These are phyloP conservation scores for Xenotilapia longispinis DNA, from an alignment of 2,113 vertebrate species.

Conservation along the genomic window DNA sequence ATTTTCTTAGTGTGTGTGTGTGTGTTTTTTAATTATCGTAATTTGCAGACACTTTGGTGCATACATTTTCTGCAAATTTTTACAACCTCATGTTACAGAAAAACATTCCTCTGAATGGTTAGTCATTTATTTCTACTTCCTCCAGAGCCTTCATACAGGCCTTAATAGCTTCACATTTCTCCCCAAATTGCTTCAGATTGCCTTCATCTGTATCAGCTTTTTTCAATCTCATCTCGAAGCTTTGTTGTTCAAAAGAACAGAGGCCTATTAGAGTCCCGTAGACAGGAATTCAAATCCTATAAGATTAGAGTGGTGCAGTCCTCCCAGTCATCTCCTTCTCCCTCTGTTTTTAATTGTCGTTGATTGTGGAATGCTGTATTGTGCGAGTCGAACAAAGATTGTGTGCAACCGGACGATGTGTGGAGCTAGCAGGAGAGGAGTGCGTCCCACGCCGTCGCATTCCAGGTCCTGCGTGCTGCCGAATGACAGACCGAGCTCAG, in stretches of 20 bases:
- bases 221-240: neutral
- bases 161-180: constrained; percentile 32
- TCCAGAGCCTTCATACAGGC: constrained; percentile 2
- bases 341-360: neutral
- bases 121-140: constrained; percentile 19
- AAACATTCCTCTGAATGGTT: neutral
- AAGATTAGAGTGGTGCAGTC: constrained; percentile 14
- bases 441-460: neutral
- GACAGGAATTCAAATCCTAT: constrained; percentile 42
- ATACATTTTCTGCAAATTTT: neutral
- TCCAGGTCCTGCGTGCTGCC: neutral
- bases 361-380: constrained; percentile 40
- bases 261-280: constrained; percentile 1
- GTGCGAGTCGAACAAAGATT: constrained; percentile 23
- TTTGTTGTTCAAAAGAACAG: constrained; percentile 43
- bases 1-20: neutral
- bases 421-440: neutral
- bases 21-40: neutral
- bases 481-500: neutral
- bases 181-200: constrained; percentile 34
- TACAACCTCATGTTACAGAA: neutral
- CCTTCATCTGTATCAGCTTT: constrained; percentile 27
- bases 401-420: neutral
- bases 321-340: constrained; percentile 15
- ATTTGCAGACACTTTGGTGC: neutral